Base-by-base conservation (phyloP, 2,888 invertebrate species). In the Sesia bembeciformis region DNA sequence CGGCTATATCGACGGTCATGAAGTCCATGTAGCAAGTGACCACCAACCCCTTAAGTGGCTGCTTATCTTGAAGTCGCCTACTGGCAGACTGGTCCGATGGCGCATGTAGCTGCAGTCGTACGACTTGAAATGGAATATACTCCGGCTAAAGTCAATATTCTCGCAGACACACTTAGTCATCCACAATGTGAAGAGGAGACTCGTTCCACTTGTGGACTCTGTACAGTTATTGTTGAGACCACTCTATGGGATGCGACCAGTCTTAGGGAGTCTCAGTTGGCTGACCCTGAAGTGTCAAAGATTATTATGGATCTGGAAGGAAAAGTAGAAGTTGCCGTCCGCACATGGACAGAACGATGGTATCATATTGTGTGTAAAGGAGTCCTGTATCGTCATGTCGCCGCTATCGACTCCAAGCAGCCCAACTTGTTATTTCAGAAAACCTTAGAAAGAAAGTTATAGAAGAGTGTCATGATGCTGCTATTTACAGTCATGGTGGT, bases 11-110 rank as follows among this genome's bases (percentile, higher is more conserved):
- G 54, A 79, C 66, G 52, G 64, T 72, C 49, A 81, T 73, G 81
- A 66, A 63, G 40, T 61, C 70, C 59, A 59, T 0, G 62, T 87
- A 0, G 57, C 63, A 3, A 79, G 74, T 0, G 85, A 87, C 59
- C 87, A 65, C 39, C 75, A 81, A 56, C 78, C 82, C 0, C 62
- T 90, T 3, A 62, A 65, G 46, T 83, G 78, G 76, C 57, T 88
- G 3, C 62, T 75, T 60, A 60, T 62, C 0, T 8, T 81, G 3
- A 73, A 75, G 53, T 65, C 79, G 6, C 72, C 74, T 0, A 64
- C 69, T 3, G 80, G 78, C 3, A 57, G 84, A 40, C 58, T 90
- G 1, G 77, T 76, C 0, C 55, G 84, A 49, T 89, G 85, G 86
- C 75, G 75, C 0, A 53, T 86, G 3, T 54, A 56, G 4, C 56